Conservation (phyloP, 2,113 vertebrate species). For the Junco hyemalis region DNA sequence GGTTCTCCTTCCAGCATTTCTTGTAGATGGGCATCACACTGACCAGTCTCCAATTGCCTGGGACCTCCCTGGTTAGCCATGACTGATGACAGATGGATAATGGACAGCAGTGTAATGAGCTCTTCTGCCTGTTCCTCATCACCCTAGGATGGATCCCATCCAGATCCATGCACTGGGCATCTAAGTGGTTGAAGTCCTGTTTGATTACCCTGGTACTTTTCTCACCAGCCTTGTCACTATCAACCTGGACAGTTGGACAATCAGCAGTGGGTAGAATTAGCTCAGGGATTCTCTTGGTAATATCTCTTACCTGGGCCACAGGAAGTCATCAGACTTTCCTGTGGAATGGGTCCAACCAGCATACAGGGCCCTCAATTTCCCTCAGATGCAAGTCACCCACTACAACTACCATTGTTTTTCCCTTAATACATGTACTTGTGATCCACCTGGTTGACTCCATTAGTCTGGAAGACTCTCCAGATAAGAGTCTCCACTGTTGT, state of each 20-base stretch:
- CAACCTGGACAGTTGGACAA: background rate
- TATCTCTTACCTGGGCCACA: background rate
- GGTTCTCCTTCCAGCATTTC: background rate
- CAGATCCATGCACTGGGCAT: background rate
- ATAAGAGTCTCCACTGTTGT: background rate
- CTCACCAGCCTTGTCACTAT: fast-evolving
- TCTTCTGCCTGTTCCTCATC: background rate
- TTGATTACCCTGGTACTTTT: background rate
- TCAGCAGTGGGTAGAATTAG: background rate
- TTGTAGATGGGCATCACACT: background rate
- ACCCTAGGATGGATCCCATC: background rate
- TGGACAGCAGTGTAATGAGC: fast-evolving
- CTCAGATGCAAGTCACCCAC: background rate
- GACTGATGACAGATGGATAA: background rate
- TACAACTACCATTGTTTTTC: background rate
- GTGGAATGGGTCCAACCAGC: background rate
- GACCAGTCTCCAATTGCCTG: background rate
- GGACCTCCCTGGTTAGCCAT: background rate
- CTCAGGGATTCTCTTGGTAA: background rate
- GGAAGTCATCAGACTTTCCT: background rate
- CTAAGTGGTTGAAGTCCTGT: background rate
- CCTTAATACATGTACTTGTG: background rate
- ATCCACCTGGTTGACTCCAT: background rate
- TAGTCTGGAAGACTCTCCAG: background rate
- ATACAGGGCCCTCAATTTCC: background rate